These are phyloP conservation scores for Cistogaster globosa DNA, from an alignment of 2,888 invertebrate genomes.

Conservation along the genomic window DNA sequence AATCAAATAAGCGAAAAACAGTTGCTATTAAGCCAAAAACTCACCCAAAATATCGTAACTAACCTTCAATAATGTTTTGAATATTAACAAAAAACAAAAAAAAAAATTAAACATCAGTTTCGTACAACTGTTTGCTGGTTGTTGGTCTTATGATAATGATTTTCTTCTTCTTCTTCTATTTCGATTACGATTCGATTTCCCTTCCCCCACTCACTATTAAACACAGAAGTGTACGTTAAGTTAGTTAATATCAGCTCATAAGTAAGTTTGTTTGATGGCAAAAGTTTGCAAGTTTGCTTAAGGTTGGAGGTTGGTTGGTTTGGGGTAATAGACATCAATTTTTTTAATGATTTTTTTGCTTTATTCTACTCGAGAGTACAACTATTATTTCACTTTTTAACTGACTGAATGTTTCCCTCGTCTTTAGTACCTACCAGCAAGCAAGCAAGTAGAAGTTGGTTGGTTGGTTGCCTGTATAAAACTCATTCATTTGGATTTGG, in stretches of 20 bases:
- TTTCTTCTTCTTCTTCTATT: too few relatives aligned
- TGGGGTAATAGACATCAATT: constrained; percentile 37
- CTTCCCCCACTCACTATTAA: too few relatives aligned
- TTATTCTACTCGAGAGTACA: neutral
- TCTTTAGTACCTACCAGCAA: neutral
- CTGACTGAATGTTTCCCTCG: constrained; percentile 23
- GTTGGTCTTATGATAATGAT: too few relatives aligned
- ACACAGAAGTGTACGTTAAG: constrained; percentile 30
- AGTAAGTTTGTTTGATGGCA: constrained; percentile 52
- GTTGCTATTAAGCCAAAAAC: too few relatives aligned
- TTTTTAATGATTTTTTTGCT: constrained; percentile 35
- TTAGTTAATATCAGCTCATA: constrained; percentile 53
- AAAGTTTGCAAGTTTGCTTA: constrained; percentile 42
- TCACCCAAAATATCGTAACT: too few relatives aligned
- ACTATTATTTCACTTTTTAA: constrained; percentile 49
- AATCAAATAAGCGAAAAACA: too few relatives aligned
- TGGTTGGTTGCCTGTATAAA: constrained; percentile 52
- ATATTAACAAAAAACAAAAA: too few relatives aligned
- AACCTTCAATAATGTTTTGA: too few relatives aligned
- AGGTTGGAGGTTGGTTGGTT: constrained; percentile 57
- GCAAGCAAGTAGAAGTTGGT: constrained; percentile 17
- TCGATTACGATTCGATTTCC: too few relatives aligned
- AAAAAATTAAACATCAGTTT: too few relatives aligned
- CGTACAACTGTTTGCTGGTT: too few relatives aligned
- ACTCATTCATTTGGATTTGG: constrained; percentile 69